A percentile compares a stretch with the other conserved stretches of the same genome.
These are phyloP conservation scores for Phocoena sinus DNA, from an alignment of 2,113 vertebrate species.

Conservation along the genomic window DNA sequence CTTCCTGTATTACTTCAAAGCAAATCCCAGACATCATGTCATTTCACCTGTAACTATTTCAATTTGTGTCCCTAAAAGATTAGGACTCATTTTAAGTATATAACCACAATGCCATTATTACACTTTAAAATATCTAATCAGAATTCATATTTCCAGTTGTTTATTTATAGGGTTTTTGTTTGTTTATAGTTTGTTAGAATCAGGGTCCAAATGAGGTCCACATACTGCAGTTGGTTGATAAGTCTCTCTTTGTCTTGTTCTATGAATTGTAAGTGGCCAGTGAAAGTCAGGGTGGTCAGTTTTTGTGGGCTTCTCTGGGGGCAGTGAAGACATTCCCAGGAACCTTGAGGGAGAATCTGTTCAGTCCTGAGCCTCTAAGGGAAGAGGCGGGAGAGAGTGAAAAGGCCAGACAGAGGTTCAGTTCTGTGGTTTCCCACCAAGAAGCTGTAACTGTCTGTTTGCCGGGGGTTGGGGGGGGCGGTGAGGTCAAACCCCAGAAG, in stretches of 20 bases:
- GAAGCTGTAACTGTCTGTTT: not conserved
- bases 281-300: not conserved
- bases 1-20: not conserved
- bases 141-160: not conserved
- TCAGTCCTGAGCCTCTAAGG: not conserved
- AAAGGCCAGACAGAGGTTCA: not conserved
- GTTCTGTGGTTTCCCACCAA: not conserved
- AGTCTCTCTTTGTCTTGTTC: not conserved
- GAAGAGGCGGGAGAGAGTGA: not conserved
- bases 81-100: not conserved
- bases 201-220: not conserved
- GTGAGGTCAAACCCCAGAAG: not conserved
- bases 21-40: not conserved
- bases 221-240: not conserved
- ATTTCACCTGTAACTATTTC: not conserved
- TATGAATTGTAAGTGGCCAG: not conserved
- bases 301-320: not conserved
- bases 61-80: not conserved
- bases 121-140: not conserved
- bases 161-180: not conserved
- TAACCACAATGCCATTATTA: not conserved
- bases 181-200: not conserved
- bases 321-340: not conserved
- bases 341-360: not conserved
- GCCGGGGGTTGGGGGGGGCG: too few species aligned